Evolutionary conservation across 2,113 vertebrate genomes (phyloP), one percentile per base, ranked within the genome.

Genomic region (Girardinichthys multiradiatus): DNA sequence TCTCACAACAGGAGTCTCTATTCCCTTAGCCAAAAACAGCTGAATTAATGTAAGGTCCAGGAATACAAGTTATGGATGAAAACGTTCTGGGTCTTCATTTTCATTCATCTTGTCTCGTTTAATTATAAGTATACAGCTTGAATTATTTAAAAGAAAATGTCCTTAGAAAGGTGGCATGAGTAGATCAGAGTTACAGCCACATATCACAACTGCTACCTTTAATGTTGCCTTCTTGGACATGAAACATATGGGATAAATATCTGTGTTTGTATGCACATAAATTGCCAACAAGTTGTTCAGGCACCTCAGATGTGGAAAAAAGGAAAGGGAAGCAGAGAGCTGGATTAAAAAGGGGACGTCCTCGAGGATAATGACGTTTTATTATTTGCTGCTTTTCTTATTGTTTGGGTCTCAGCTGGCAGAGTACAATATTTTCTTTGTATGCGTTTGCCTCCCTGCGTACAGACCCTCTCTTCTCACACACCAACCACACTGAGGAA

Each of bases 361-460:
- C 68, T 57, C 29, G 48, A 85, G 67, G 67, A 81, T 14, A 42
- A 79, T 26, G 21, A 58, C 74, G 57, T 81, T 68, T 70, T 72
- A 72, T 68, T 67, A 71, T 70, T 79, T 81, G 51, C n/a, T n/a
- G n/a, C n/a, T 74, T 76, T 70, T 78, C 76, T 72, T 69, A 79
- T 79, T 87, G 81, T 86, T 78, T 66, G 72, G 81, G 83, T 70
- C 85, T 89, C 85, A 88, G 86, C 88, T 90, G 86, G 89, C 64
- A 64, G 61, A 72, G 26, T 26, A 68, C 54, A 74, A 68, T 74
- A 27, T 76, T 19, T 71, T 67, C 11, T 72, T 15, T 75, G 24
- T 79, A 57, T 33, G 65, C 64, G 73, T 73, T 66, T 64, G 68
- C 28, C 51, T 66, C 45, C 4, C n/a, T 28, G 69, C 2, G 29